These are phyloP conservation scores for Sympetrum striolatum DNA, from an alignment of 2,888 invertebrate species.

Conservation along the genomic window DNA sequence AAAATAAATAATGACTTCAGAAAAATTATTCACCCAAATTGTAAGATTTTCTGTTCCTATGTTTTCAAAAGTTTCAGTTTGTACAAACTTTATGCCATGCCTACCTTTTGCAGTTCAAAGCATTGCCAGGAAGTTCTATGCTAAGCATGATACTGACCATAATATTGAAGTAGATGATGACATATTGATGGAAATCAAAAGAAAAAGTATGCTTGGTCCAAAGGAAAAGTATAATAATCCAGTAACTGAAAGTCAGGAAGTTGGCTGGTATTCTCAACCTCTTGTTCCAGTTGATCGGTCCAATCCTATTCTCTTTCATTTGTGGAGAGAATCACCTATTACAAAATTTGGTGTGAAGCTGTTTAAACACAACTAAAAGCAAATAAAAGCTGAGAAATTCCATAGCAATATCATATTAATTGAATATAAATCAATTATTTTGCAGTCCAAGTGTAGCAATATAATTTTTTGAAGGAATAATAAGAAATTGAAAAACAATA, in stretches of 20 bases:
- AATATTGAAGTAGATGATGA: constrained; percentile 8
- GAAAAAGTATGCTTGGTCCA: constrained; percentile 1
- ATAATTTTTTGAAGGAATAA: too few relatives aligned
- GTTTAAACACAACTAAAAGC: neutral
- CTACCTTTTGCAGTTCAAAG: neutral
- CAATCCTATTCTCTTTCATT: neutral
- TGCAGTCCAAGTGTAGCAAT: too few relatives aligned
- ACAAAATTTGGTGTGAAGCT: neutral
- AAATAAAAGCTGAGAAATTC: too few relatives aligned
- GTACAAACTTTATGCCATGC: neutral
- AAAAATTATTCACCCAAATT: neutral
- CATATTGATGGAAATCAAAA: neutral
- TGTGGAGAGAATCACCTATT: neutral
- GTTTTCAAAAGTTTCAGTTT: neutral
- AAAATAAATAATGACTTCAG: neutral
- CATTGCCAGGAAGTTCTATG: neutral
- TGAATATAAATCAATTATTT: too few relatives aligned
- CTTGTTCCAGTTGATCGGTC: neutral
- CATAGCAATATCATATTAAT: too few relatives aligned
- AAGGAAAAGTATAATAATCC: neutral
- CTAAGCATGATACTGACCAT: neutral
- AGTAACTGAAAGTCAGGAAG: neutral
- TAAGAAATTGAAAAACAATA: too few relatives aligned
- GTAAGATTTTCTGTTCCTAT: neutral
- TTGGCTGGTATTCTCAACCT: constrained; percentile 8